Conservation (phyloP, 2,888 invertebrate species). For the Copidosoma aretas region DNA sequence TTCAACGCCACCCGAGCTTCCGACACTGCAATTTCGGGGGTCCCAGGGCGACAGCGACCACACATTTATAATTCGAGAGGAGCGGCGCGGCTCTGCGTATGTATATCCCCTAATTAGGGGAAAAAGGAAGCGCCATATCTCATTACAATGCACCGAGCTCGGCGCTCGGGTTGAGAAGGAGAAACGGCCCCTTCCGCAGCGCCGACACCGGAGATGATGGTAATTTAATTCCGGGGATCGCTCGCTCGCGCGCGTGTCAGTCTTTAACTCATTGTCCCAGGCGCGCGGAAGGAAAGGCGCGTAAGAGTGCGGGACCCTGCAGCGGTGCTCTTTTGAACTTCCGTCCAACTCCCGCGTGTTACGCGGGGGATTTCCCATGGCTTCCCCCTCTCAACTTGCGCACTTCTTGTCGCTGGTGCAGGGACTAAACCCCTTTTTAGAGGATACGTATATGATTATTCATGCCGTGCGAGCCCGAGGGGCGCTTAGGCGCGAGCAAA, state of each 20-base stretch:
- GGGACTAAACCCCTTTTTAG: not conserved
- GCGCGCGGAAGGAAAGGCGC: not conserved
- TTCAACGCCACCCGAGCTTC: too few species aligned
- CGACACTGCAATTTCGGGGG: too few species aligned
- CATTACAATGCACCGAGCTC: too few species aligned
- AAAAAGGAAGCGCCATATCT: too few species aligned
- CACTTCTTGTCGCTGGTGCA: too few species aligned
- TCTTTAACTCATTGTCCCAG: not conserved
- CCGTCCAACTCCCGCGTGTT: not conserved
- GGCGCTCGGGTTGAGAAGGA: not conserved
- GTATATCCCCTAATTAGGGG: too few species aligned
- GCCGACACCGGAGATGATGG: not conserved
- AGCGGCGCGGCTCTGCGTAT: too few species aligned
- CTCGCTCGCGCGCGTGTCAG: not conserved
- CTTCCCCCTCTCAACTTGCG: not conserved
- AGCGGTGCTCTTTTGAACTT: conserved; percentile 1
- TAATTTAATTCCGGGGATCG: not conserved
- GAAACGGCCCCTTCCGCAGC: not conserved
- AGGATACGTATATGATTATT: conserved; percentile 17
- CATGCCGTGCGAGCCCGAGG: too few species aligned
- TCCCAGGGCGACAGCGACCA: too few species aligned
- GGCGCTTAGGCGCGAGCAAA: not conserved
- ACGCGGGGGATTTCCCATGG: not conserved
- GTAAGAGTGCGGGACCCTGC: not conserved
- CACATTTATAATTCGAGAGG: too few species aligned